These are phyloP conservation scores for Graptemys geographica DNA, from an alignment of 2,797 vertebrate genomes.

Conservation along the genomic window DNA sequence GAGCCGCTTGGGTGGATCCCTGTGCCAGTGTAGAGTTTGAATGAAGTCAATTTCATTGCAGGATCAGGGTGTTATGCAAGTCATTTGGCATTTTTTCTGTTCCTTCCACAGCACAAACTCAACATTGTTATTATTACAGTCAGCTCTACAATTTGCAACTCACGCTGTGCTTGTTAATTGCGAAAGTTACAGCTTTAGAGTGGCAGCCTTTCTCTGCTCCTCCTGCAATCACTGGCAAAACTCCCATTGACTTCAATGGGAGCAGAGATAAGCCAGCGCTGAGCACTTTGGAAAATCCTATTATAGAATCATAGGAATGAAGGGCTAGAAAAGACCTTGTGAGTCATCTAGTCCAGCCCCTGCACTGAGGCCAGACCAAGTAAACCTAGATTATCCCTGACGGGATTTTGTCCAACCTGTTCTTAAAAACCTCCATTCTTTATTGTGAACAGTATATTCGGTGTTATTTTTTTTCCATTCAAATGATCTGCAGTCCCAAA, in stretches of 20 bases:
- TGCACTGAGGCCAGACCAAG: neutral
- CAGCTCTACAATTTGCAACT: neutral
- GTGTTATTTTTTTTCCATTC: neutral
- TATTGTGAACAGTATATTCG: neutral
- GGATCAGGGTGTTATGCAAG: neutral
- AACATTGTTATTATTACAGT: neutral
- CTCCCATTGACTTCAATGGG: neutral
- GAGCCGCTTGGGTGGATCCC: neutral
- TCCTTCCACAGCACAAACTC: neutral
- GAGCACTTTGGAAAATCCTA: neutral
- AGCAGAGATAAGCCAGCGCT: neutral
- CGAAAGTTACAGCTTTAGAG: rapidly evolving
- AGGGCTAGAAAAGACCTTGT: neutral
- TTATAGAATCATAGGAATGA: neutral
- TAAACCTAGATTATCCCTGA: neutral
- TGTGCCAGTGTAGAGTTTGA: neutral
- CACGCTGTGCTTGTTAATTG: neutral
- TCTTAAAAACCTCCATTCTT: neutral
- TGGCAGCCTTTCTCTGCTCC: rapidly evolving
- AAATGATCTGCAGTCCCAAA: neutral
- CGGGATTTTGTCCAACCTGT: neutral
- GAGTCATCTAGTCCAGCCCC: no score
- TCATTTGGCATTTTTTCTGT: neutral
- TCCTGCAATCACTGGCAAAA: neutral
- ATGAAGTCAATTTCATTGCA: neutral